A percentile compares a stretch with the other conserved stretches of the same genome.
Evolutionary conservation across 2,888 invertebrate genomes (phyloP).

Genomic region (Coremacera marginata): DNA sequence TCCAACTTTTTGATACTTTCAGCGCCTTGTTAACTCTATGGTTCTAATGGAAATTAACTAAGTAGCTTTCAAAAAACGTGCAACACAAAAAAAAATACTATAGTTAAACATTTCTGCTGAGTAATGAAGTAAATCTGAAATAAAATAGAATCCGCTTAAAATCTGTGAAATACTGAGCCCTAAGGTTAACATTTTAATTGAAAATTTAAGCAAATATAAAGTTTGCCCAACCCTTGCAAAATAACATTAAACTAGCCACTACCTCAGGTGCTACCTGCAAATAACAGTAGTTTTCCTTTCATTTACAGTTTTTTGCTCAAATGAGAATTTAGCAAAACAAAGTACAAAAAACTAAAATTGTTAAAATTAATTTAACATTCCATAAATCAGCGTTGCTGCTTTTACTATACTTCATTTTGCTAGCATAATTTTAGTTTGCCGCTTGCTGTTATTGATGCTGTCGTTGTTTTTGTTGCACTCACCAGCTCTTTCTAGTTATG

Average conservation of each 20-base stretch:
- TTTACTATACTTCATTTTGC: background rate
- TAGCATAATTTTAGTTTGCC: background rate
- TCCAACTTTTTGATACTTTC: too few relatives aligned
- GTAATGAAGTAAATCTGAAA: background rate
- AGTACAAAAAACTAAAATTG: background rate
- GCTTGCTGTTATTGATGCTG: background rate
- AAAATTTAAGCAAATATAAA: background rate
- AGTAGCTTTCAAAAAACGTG: too few relatives aligned
- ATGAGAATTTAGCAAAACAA: too few relatives aligned
- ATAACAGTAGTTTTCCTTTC: background rate
- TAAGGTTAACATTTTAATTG: background rate
- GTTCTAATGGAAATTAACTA: too few relatives aligned
- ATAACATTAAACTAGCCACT: background rate
- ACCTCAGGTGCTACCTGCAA: background rate
- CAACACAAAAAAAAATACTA: too few relatives aligned
- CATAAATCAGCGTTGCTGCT: conserved; percentile 31
- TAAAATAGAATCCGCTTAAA: background rate
- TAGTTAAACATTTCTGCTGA: background rate
- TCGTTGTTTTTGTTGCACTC: conserved; percentile 6
- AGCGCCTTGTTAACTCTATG: too few relatives aligned
- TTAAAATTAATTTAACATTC: conserved; percentile 35
- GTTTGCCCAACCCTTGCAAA: too few relatives aligned
- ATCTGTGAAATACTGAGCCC: background rate
- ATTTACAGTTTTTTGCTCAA: background rate
- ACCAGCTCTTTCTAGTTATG: background rate